Base-by-base conservation (phyloP, 2,888 invertebrate genomes). In the Aspidapion aeneum region DNA sequence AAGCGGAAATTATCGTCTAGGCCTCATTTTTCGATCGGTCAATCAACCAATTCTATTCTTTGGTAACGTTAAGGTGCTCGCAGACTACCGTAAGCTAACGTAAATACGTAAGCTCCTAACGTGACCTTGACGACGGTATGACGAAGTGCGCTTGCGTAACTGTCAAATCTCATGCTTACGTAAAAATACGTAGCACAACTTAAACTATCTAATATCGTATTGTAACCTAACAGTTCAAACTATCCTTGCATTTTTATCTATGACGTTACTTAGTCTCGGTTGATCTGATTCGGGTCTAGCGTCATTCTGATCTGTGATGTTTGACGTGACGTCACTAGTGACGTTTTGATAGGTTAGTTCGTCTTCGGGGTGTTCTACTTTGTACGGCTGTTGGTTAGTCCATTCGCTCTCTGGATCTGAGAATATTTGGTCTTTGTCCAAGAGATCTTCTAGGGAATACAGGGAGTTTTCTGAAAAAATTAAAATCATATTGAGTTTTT, bases 321-420 rank as follows among this genome's bases (percentile, higher is more conserved):
- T 35, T n/a, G n/a, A n/a, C n/a, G n/a, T n/a, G 35, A 35, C 12
- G 35, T 35, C 35, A 35, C 35, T 12, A 3, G 3, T 35, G 35
- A 35, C 35, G 12, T 3, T 7, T 35, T 35, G 5, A 49, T 61
- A 62, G 49, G 58, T 55, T 50, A 62, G 57, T 54, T 76, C 74
- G 20, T 78, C 76, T 56, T 78, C 78, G 0, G 74, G 74, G 62
- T 77, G 76, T 62, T 79, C 78, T 1, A 77, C 70, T 68, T 74
- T 75, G 52, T 72, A 72, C 3, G 35, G 35, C 12, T 35, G 35
- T 2, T 75, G 72, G 5, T 74, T 74, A 54, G 79, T 81, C 89
- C 89, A 89, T 71, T 89, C 89, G 72, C 88, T 89, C 78, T 89
- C 89, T 0, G 89, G 87, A 73, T 89, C 89, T 0, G 89, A 89